Evolutionary conservation across 2,113 vertebrate genomes (phyloP), one percentile per base, ranked within the genome.

Genomic region (Emydura subglobosa): DNA sequence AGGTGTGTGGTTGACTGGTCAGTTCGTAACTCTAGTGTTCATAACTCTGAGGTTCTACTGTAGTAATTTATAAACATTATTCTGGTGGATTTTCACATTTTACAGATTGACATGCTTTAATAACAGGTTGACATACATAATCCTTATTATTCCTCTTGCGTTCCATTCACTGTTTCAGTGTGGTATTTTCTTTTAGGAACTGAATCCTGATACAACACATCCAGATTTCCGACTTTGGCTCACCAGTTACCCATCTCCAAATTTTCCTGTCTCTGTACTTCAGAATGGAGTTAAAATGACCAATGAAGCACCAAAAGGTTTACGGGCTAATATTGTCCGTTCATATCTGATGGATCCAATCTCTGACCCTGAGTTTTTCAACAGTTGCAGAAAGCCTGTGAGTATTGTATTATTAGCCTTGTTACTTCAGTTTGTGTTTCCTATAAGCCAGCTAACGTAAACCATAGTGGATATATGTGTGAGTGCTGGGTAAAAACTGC

Each of bases 221-320:
- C 99, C 99, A 31, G 99, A 99, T 96, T 99, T 99, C 97, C 98
- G 99, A 21, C 94, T 99, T 50, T 99, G 99, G 99, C 97, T 99
- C 91, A 99, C 99, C 31, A 99, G 99, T 97, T 99, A 99, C 97
- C 99, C 99, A 0, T 99, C 99, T 57, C 98, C 98, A 74, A 99
- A 98, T 16, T 99, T 99, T 96, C 99, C 99, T 0, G 99, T 99
- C 93, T 98, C 99, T 1, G 98, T 99, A 31, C 98, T 99, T 80
- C 99, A 99, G 97, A 99, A 99, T 1, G 99, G 99, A 7, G 99
- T 99, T 87, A 99, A 99, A 96, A 99, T 99, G 99, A 99, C 99
- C 91, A 99, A 99, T 2, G 99, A 99, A 92, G 99, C 99, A 3
- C 99, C 99, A 0, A 99, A 99, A 97, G 99, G 99, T 39, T 98